Evolutionary conservation across 2,888 invertebrate genomes (phyloP).

Genomic region (Scaptomyza tumidula): DNA sequence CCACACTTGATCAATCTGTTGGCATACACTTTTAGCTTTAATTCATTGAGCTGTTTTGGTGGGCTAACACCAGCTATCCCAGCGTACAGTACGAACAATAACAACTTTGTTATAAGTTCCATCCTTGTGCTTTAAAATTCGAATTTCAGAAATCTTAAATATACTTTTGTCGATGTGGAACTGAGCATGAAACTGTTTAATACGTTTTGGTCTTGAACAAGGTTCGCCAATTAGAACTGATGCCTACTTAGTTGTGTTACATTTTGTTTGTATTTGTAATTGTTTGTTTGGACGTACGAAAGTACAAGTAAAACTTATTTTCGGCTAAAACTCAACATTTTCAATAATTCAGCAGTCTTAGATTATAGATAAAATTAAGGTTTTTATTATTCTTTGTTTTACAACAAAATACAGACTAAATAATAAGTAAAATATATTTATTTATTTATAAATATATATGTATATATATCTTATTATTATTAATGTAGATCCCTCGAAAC

Average conservation of each 20-base stretch:
- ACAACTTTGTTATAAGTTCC: not conserved
- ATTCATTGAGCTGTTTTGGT: not conserved
- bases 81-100: not conserved
- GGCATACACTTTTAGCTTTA: constrained; percentile 5
- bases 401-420: constrained; percentile 80
- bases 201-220: not conserved
- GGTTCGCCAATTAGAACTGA: not conserved
- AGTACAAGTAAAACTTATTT: too few species aligned
- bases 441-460: constrained; percentile 69
- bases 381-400: constrained; percentile 77
- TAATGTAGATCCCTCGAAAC: constrained; percentile 74
- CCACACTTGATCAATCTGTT: constrained; percentile 3
- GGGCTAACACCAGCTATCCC: too few species aligned
- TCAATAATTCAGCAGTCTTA: not conserved
- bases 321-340: not conserved
- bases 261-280: not conserved
- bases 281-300: too few species aligned
- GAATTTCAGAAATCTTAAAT: not conserved
- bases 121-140: constrained; percentile 6
- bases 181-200: not conserved
- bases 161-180: not conserved
- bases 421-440: constrained; percentile 81
- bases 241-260: not conserved
- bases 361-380: constrained; percentile 67
- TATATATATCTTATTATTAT: constrained; percentile 78